phyloP scores from a whole-genome alignment of 2,888 invertebrate genomes.

The Heteromyza rotundicornis region DNA sequence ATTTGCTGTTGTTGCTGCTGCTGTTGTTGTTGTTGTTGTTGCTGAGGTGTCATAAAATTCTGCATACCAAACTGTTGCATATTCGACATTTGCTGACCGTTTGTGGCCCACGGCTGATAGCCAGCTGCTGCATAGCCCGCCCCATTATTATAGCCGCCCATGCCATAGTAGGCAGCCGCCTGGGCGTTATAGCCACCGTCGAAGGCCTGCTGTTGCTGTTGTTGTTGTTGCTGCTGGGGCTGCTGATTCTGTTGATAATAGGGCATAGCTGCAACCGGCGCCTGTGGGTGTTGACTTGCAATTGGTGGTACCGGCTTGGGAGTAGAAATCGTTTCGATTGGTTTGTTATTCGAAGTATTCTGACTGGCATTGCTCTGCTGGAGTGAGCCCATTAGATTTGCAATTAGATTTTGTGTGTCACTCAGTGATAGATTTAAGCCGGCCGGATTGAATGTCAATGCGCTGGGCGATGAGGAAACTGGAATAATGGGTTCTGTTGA shows the following conservation, averaged over 20 bases:
- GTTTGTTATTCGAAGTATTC: background rate
- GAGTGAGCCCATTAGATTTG: conserved; percentile 69
- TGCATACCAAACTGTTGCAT: conserved; percentile 35
- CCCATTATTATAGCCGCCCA: conserved; percentile 35
- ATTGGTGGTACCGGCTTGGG: background rate
- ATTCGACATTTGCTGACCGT: conserved; percentile 26
- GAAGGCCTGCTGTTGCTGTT: conserved; percentile 27
- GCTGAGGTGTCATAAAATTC: conserved; percentile 37
- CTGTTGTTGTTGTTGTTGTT: conserved; percentile 30
- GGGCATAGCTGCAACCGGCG: conserved; percentile 25
- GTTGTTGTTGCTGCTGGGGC: conserved; percentile 29
- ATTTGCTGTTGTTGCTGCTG: conserved; percentile 19
- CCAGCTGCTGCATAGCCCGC: conserved; percentile 27
- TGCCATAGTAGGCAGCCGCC: conserved; percentile 28
- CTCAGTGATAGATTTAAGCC: conserved; percentile 49
- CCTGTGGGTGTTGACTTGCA: conserved; percentile 16
- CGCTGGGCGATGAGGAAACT: conserved; percentile 38
- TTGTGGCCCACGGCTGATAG: conserved; percentile 33
- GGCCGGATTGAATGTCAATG: conserved; percentile 53
- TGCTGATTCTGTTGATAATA: conserved; percentile 39
- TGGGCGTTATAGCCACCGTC: conserved; percentile 20
- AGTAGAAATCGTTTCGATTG: conserved; percentile 2
- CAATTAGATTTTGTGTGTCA: conserved; percentile 70
- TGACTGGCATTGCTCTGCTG: conserved; percentile 50
- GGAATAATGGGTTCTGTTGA: conserved; percentile 29